Evolutionary conservation across 2,888 invertebrate genomes (phyloP).

Genomic region (Sarcophaga subvicina): DNA sequence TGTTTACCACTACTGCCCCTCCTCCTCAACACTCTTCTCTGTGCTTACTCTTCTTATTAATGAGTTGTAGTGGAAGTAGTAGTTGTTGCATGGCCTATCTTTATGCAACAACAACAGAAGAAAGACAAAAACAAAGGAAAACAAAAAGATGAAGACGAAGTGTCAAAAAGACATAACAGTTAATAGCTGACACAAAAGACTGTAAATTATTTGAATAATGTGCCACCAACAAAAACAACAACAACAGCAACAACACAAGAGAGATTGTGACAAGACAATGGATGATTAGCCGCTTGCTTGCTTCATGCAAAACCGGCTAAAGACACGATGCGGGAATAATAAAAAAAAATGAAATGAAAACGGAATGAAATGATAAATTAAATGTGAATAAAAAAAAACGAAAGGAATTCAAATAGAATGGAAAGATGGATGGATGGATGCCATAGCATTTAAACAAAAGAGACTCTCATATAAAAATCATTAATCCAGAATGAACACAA

Average conservation of each 20-base stretch:
- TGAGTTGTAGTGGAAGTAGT: neutral
- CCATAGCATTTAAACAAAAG: neutral
- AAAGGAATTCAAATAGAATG: slow-evolving; percentile 14
- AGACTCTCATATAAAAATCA: slow-evolving; percentile 30
- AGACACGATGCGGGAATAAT: slow-evolving; percentile 48
- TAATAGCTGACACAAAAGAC: slow-evolving; percentile 67
- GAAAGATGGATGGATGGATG: slow-evolving; percentile 9
- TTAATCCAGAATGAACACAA: slow-evolving; percentile 41
- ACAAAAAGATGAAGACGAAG: slow-evolving; percentile 34
- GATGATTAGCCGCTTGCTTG: slow-evolving; percentile 1
- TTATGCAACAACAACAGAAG: neutral
- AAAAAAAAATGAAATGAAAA: slow-evolving; percentile 33
- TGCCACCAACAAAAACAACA: slow-evolving; percentile 32
- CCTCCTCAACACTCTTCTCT: neutral
- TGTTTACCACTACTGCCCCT: slow-evolving; percentile 20
- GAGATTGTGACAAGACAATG: slow-evolving; percentile 56
- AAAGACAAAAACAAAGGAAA: neutral
- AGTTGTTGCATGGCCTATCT: too few species aligned
- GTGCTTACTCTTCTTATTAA: neutral
- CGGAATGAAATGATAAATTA: slow-evolving; percentile 63
- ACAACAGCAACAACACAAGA: neutral
- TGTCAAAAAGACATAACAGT: slow-evolving; percentile 67
- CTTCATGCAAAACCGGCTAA: slow-evolving; percentile 34
- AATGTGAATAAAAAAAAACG: slow-evolving; percentile 57
- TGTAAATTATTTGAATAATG: slow-evolving; percentile 66